Evolutionary conservation across 2,113 vertebrate species (phyloP), one percentile per base, ranked within the genome.

Genomic region (Upupa epops): DNA sequence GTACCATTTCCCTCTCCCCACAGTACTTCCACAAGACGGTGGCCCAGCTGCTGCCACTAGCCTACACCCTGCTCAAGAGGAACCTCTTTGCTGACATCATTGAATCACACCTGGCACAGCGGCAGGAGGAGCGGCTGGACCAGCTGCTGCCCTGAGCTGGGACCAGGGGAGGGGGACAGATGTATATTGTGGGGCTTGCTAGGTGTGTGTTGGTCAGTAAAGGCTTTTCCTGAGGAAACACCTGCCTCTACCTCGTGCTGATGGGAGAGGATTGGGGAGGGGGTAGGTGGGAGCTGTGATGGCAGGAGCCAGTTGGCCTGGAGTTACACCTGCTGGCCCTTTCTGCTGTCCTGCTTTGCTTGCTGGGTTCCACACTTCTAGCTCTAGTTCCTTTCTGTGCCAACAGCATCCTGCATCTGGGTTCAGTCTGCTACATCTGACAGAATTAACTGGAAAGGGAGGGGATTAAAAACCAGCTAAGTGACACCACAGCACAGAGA

Each of bases 11-110:
- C 26, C 55, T 77, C 25, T 92, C 20, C 6, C 89, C 54, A 40
- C 93, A 99, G 99, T 99, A 99, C 96, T 99, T 99, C 96, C 98
- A 99, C 96, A 99, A 99, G 96, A 97, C 98, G n/a, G 97, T 99
- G 84, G 98, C 97, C 25, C 99, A 99, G 83, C 98, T 99, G 73
- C 97, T 99, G 92, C 98, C 98, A 11, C 97, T 99, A 97, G 99
- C 99, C 2, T 99, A 99, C 97, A 98, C 81, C n/a, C 97, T 99
- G 73, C 96, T 99, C 90, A 98, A 98, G 95, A 97, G 98, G 95
- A 97, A 93, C 86, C 96, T 99, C 70, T 99, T 99, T 66, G 98
- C 98, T 5, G 98, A 99, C 56, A 98, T 99, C 94, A 96, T 99
- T 79, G 97, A 98, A 96, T 97, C 97, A 42, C 99, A 99, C 81